These are phyloP conservation scores for Procambarus clarkii DNA, from an alignment of 1,140 invertebrate genomes.

Conservation along the genomic window DNA sequence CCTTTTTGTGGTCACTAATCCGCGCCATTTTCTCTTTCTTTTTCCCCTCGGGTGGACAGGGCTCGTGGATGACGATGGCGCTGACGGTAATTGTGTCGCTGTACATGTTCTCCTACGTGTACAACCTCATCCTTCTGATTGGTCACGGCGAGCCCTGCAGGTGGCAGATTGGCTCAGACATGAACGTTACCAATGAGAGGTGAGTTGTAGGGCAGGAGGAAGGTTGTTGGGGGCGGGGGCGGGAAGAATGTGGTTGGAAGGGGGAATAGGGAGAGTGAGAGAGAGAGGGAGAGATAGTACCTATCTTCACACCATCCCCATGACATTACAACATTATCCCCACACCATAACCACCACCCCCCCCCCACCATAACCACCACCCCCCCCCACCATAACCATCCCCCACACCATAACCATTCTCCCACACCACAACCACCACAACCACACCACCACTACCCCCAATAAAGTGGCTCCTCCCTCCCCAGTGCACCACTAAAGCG, in stretches of 20 bases:
- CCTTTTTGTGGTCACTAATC: no score
- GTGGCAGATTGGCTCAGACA: slow-evolving; percentile 75
- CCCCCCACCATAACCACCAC: no score
- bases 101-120: slow-evolving; percentile 79
- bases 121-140: slow-evolving; percentile 78
- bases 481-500: no score
- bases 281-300: no score
- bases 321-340: background rate
- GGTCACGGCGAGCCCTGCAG: slow-evolving; percentile 74
- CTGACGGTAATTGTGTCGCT: slow-evolving; percentile 77
- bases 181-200: slow-evolving; percentile 75
- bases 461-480: no score
- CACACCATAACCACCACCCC: background rate
- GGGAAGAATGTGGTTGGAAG: background rate
- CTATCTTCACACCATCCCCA: no score
- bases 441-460: no score
- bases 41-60: background rate
- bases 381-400: background rate
- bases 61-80: slow-evolving; percentile 76
- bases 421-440: no score
- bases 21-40: no score
- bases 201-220: slow-evolving; percentile 54
- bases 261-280: no score
- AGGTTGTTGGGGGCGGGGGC: background rate
- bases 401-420: background rate